A percentile compares a stretch with the other conserved stretches of the same genome.
These are phyloP conservation scores for Phocides pigmalion DNA, from an alignment of 1,140 invertebrate genomes.

Conservation along the genomic window DNA sequence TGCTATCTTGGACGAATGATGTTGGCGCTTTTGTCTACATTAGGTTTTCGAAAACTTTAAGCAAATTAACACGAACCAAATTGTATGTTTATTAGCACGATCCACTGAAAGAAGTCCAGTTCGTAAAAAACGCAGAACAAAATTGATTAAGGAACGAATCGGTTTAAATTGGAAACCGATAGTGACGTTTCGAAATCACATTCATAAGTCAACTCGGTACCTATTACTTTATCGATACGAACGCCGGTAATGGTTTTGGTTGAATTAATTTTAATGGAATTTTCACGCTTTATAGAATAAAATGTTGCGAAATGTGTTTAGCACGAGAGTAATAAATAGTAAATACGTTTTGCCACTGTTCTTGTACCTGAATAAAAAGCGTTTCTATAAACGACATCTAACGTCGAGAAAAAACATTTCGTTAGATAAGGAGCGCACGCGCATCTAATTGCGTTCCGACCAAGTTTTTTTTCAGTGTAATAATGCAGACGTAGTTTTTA, in stretches of 20 bases:
- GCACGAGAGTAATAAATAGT: slow-evolving; percentile 71
- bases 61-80: slow-evolving; percentile 61
- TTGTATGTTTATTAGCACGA: slow-evolving; percentile 64
- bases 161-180: slow-evolving; percentile 83
- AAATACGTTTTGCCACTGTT: slow-evolving; percentile 48
- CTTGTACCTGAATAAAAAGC: slow-evolving; percentile 38
- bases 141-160: slow-evolving; percentile 83
- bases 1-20: slow-evolving; percentile 43
- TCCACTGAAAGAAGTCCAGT: slow-evolving; percentile 61
- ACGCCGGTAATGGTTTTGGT: slow-evolving; percentile 78
- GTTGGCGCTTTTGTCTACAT: slow-evolving; percentile 30
- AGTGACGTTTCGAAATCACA: slow-evolving; percentile 82
- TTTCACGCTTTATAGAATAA: slow-evolving; percentile 80
- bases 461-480: slow-evolving; percentile 48
- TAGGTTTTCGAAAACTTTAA: slow-evolving; percentile 41
- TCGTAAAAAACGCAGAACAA: slow-evolving; percentile 73
- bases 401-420: slow-evolving; percentile 44
- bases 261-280: slow-evolving; percentile 83
- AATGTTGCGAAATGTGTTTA: slow-evolving; percentile 78
- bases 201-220: slow-evolving; percentile 76
- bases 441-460: slow-evolving; percentile 58
- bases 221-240: slow-evolving; percentile 80
- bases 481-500: slow-evolving; percentile 44
- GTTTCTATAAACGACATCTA: slow-evolving; percentile 56
- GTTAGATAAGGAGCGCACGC: slow-evolving; percentile 61